Percentiles rank a stretch among this genome's conserved stretches.
These are phyloP conservation scores for Pangasianodon hypophthalmus DNA, from an alignment of 2,113 vertebrate genomes.

Conservation along the genomic window DNA sequence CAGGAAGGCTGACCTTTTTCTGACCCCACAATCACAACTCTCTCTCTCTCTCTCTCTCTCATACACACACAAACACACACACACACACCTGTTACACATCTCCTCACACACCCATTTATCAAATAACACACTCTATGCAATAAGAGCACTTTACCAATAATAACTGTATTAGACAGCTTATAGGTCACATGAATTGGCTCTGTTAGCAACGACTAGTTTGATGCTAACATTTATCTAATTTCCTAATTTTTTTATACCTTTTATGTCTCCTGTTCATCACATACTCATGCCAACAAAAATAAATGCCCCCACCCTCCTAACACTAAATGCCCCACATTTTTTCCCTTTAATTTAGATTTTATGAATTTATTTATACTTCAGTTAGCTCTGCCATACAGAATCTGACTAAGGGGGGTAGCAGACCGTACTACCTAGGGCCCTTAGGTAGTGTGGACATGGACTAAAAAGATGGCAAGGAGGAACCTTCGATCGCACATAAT, in stretches of 20 bases:
- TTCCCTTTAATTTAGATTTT: no score
- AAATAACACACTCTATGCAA: background rate
- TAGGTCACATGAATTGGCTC: background rate
- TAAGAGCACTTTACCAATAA: no score
- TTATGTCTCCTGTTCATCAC: background rate
- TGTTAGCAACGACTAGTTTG: background rate
- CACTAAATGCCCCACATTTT: background rate
- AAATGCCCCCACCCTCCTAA: background rate
- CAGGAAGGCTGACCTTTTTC: background rate
- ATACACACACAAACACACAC: background rate
- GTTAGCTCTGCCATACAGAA: no score
- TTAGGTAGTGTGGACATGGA: background rate
- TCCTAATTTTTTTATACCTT: background rate
- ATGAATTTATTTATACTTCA: no score
- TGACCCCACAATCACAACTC: background rate
- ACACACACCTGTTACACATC: background rate
- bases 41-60: conserved; percentile 6
- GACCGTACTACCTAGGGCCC: background rate
- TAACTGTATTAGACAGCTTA: background rate
- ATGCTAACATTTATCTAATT: background rate
- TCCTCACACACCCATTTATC: background rate
- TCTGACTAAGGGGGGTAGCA: no score
- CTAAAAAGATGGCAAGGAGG: background rate
- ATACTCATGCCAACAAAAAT: background rate
- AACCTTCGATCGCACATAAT: background rate